phyloP scores from a whole-genome alignment of 2,888 invertebrate genomes.

The Idaea straminata region DNA sequence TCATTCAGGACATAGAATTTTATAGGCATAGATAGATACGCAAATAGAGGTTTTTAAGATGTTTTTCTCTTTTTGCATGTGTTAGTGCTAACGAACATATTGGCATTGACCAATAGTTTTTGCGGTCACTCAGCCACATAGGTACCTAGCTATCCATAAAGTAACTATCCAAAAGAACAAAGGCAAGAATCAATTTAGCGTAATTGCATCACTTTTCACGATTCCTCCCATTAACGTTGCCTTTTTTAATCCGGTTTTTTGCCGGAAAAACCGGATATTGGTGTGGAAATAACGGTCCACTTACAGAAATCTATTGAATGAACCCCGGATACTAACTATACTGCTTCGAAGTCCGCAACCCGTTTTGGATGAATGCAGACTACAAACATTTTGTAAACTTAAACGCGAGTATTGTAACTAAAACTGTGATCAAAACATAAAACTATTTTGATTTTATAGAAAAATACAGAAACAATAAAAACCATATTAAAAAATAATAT shows the following conservation, averaged over 20 bases:
- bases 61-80: neutral
- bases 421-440: too few species aligned
- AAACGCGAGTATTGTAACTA: too few species aligned
- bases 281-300: constrained; percentile 65
- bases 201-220: constrained; percentile 74
- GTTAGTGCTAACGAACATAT: neutral
- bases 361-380: neutral
- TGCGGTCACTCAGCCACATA: constrained; percentile 4
- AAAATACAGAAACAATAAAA: too few species aligned
- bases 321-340: constrained; percentile 60
- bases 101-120: neutral
- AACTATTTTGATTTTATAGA: too few species aligned
- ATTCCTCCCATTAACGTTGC: constrained; percentile 63
- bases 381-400: neutral
- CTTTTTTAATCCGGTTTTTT: constrained; percentile 70
- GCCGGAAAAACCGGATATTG: constrained; percentile 67
- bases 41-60: neutral
- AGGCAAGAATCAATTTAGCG: constrained; percentile 58
- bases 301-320: constrained; percentile 68
- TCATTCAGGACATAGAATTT: too few species aligned
- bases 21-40: too few species aligned
- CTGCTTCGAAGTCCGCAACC: constrained; percentile 50
- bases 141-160: constrained; percentile 5
- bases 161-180: constrained; percentile 45
- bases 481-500: too few species aligned